phyloP scores from a whole-genome alignment of 2,797 vertebrate genomes.

The Eremophila alpestris region DNA sequence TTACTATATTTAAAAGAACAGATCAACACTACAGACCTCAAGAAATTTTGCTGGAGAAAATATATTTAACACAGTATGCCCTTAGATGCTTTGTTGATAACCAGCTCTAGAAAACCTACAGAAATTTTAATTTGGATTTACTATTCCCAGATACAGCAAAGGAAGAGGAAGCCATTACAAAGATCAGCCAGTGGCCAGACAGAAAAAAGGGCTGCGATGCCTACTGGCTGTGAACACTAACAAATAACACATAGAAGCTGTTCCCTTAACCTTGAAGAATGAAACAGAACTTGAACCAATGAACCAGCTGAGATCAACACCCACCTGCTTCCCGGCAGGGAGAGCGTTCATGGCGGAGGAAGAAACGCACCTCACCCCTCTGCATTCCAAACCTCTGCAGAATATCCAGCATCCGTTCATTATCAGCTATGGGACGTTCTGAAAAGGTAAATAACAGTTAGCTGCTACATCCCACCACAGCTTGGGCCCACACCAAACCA shows the following conservation, averaged over 20 bases:
- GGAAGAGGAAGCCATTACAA: not conserved
- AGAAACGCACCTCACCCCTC: constrained; percentile 90
- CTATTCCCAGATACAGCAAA: not conserved
- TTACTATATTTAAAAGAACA: not conserved
- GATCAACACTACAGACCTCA: not conserved
- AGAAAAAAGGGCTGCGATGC: not conserved
- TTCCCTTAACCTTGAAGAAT: not conserved
- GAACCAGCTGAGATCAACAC: not conserved
- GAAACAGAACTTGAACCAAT: not conserved
- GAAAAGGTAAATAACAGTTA: not conserved
- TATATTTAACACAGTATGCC: not conserved
- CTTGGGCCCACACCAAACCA: not conserved
- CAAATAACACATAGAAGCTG: not conserved
- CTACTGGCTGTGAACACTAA: not conserved
- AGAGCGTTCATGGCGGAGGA: constrained; percentile 88
- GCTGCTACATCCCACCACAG: not conserved
- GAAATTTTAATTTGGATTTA: not conserved
- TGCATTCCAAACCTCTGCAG: constrained; percentile 90
- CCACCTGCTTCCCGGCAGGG: constrained; percentile 84
- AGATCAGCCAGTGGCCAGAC: not conserved
- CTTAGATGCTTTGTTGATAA: not conserved
- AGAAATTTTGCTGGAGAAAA: not conserved
- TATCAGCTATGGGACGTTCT: constrained; percentile 90
- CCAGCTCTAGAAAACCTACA: not conserved
- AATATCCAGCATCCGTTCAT: constrained; percentile 91